These are phyloP conservation scores for Stramonita haemastoma DNA, from an alignment of 2,888 invertebrate genomes.

Conservation along the genomic window DNA sequence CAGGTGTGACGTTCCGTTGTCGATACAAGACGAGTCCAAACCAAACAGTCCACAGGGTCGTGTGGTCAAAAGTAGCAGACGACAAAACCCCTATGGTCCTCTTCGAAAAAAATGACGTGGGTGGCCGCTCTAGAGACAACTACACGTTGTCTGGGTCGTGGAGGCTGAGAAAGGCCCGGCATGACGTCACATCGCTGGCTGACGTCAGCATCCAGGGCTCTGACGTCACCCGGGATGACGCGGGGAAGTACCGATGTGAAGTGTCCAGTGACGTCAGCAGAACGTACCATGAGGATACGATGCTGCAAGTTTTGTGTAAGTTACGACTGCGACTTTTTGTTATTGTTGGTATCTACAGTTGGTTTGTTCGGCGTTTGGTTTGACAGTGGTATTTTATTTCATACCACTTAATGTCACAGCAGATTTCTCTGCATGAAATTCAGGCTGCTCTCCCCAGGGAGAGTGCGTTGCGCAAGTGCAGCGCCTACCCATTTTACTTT, in stretches of 20 bases:
- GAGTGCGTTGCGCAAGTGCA: too few relatives aligned
- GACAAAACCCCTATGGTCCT: not conserved
- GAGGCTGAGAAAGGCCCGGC: slow-evolving; percentile 27
- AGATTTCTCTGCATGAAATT: too few relatives aligned
- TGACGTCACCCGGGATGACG: slow-evolving; percentile 20
- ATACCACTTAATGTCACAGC: too few relatives aligned
- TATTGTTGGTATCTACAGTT: too few relatives aligned
- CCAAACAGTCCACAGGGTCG: not conserved
- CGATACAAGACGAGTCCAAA: not conserved
- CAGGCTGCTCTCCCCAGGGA: too few relatives aligned
- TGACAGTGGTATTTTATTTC: too few relatives aligned
- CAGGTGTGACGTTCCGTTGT: not conserved
- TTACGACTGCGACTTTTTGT: not conserved
- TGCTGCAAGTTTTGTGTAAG: not conserved
- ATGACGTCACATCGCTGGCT: slow-evolving; percentile 28
- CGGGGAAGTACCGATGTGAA: slow-evolving; percentile 22
- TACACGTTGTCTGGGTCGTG: not conserved
- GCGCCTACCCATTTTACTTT: too few relatives aligned
- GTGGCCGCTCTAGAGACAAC: not conserved
- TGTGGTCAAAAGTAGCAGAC: not conserved
- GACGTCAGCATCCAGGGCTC: slow-evolving; percentile 33
- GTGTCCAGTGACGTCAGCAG: slow-evolving; percentile 4
- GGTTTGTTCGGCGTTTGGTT: too few relatives aligned
- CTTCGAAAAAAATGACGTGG: not conserved
- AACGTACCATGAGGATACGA: not conserved